Conservation (phyloP, 2,113 vertebrate genomes). For the Psittacula cyanocephala region DNA sequence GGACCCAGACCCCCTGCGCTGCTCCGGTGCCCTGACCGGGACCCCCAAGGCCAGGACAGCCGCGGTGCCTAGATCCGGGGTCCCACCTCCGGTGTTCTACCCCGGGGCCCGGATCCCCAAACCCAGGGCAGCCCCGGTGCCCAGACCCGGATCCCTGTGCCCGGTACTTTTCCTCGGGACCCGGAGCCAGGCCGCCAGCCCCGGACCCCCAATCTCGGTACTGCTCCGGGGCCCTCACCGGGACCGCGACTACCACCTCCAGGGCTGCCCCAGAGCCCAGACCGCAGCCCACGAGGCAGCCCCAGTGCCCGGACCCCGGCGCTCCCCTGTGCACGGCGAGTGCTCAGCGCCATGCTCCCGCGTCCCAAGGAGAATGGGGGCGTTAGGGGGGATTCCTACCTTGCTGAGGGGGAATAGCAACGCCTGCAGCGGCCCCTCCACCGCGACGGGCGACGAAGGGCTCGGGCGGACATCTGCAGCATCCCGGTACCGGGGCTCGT, state of each 20-base stretch:
- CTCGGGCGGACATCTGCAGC: background rate
- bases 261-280: background rate
- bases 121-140: background rate
- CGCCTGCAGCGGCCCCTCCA: background rate
- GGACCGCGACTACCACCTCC: rapidly evolving
- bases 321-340: rapidly evolving
- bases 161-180: background rate
- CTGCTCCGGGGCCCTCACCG: rapidly evolving
- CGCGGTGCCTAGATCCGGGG: background rate
- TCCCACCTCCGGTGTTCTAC: background rate
- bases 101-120: background rate
- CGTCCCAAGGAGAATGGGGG: background rate
- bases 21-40: background rate
- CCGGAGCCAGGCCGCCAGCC: background rate
- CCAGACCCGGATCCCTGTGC: background rate
- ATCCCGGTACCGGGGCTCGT: background rate
- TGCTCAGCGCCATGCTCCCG: background rate
- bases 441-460: rapidly evolving
- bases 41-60: background rate
- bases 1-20: background rate
- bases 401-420: background rate
- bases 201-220: too few relatives aligned
- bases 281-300: too few relatives aligned
- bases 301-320: background rate
- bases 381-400: background rate